Evolutionary conservation across 2,888 invertebrate species (phyloP), one percentile per base, ranked within the genome.

Genomic region (Morpho helenor): DNA sequence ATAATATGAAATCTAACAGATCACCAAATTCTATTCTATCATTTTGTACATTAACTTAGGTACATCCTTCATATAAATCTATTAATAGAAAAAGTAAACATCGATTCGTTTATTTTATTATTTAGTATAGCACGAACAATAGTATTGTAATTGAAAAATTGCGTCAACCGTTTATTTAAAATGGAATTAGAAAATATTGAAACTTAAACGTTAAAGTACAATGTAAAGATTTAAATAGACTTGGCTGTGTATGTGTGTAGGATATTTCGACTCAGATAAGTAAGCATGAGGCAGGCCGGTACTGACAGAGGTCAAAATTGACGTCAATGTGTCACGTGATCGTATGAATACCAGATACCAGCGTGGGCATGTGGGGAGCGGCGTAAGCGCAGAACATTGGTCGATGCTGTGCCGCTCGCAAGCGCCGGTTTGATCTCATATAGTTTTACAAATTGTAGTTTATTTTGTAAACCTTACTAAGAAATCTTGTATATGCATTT

Each of bases 251-350:
- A 56, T 46, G 60, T 56, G 73, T 75, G 76, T 76, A 76, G 79
- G 81, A 80, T 82, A 84, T 84, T 84, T 83, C 68, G 82, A 80
- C 73, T 78, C 69, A 74, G 87, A 88, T 91, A 87, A 87, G 85
- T 77, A 70, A 70, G 73, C 77, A 77, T 77, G 77, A 84, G 83
- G 86, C 81, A 82, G 79, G 82, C 82, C 74, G 75, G 76, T 66
- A 69, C 65, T 64, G 79, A 74, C 89, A 92, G 93, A 93, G 93
- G 93, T 93, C 93, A 93, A 88, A 84, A 93, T 93, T 93, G 93
- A 93, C 93, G 93, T 93, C 93, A 93, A 93, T 93, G 85, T 85
- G 81, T 92, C 93, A 93, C 92, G 93, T 93, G 93, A 91, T 80
- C 79, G 75, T 73, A 72, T 69, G 72, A 9, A n/a, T 43, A 43